Base-by-base conservation (phyloP, 2,797 vertebrate genomes). In the Eulemur mongoz region DNA sequence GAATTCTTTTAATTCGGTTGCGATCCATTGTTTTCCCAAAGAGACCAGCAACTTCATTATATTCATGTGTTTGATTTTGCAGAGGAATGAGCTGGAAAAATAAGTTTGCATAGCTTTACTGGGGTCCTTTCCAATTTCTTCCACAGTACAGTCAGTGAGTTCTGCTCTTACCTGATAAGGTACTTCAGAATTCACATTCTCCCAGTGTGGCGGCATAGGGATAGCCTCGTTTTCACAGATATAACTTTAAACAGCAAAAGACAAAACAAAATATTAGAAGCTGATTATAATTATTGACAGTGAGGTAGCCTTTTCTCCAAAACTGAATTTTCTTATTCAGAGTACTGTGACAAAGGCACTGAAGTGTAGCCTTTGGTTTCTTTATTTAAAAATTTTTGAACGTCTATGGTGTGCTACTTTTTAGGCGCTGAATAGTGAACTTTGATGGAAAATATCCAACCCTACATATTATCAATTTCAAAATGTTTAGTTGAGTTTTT, bases 201-300 rank as follows among this genome's bases (percentile, higher is more conserved):
- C 99, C 99, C 99, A 99, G 97, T 99, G 99, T 27, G 99, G 98
- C 3, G 99, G 99, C 93, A 99, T 98, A 65, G 99, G 99, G 80
- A 99, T 99, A 50, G 99, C 99, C 82, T 99, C 99, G 94, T 99
- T 99, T 98, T 99, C 99, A 98, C 99, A 99, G 98, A 99, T 99
- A 95, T 99, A 99, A 98, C 99, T 99, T 98, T 45, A 98, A 98
- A 98, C 2, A 96, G 95, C 88, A 94, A 94, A 72, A 96, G 89
- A 91, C 95, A 97, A 95, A 97, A 96, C 15, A 93, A 35, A 97
- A 73, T 45, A 91, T 95, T 94, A 61, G 59, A 95, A 67, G 48
- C 30, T 70, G 11, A 57, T 67, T 50, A 38, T 27, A 93, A 73
- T 48, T 59, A 75, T 25, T 65, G 72, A 48, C 45, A 27, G 25